A percentile compares a stretch with the other conserved stretches of the same genome.
phyloP scores from a whole-genome alignment of 2,113 vertebrate genomes.

The Nymphicus hollandicus region DNA sequence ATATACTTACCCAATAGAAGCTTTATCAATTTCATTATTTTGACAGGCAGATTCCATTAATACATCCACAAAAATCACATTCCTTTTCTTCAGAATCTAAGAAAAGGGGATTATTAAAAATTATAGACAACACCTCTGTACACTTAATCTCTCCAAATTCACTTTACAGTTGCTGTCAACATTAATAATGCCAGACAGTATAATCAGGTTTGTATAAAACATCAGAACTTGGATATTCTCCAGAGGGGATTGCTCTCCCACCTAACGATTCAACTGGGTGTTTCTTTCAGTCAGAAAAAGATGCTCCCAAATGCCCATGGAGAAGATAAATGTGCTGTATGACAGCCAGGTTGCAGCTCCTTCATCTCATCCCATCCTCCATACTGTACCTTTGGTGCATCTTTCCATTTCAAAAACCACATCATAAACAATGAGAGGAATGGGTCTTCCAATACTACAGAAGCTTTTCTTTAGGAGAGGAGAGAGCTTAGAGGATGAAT shows the following conservation, averaged over 20 bases:
- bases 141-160: constrained; percentile 54
- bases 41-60: constrained; percentile 61
- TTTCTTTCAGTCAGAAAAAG: not conserved
- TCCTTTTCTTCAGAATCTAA: not conserved
- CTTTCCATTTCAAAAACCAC: not conserved
- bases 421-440: not conserved
- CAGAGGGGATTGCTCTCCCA: not conserved
- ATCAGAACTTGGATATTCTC: not conserved
- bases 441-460: not conserved
- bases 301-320: not conserved
- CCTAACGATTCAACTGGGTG: not conserved
- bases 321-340: not conserved
- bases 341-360: not conserved
- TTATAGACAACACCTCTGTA: not conserved
- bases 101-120: constrained; percentile 47
- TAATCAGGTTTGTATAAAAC: constrained; percentile 31
- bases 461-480: not conserved
- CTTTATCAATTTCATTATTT: constrained; percentile 32
- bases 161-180: constrained; percentile 35
- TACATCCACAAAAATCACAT: constrained; percentile 6
- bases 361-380: not conserved
- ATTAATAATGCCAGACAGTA: constrained; percentile 29
- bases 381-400: not conserved
- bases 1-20: constrained; percentile 43
- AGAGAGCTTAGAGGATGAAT: not conserved